phyloP scores from a whole-genome alignment of 2,113 vertebrate genomes.

The Brevimyrus niger region DNA sequence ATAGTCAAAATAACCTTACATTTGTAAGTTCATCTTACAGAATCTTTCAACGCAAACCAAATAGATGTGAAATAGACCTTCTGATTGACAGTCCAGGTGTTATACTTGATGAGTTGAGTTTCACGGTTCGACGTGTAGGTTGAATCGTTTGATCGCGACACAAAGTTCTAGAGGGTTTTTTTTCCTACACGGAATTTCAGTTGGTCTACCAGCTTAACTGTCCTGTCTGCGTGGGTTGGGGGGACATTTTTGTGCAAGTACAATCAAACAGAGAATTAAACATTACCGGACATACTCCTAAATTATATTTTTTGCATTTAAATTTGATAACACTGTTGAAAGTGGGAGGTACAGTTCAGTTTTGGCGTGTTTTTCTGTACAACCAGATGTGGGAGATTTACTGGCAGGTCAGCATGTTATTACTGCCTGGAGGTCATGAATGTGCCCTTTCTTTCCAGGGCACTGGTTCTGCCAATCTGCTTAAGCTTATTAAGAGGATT shows the following conservation, averaged over 20 bases:
- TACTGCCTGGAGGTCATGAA: neutral
- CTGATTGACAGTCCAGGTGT: neutral
- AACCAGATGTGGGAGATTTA: neutral
- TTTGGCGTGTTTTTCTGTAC: neutral
- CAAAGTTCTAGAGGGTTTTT: neutral
- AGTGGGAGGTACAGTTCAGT: neutral
- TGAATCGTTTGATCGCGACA: neutral
- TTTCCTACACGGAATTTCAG: neutral
- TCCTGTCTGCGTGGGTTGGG: neutral
- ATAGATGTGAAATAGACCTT: neutral
- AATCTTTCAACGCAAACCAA: neutral
- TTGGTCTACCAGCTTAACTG: neutral
- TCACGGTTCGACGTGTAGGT: neutral
- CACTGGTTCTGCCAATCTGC: constrained; percentile 13
- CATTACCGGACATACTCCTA: neutral
- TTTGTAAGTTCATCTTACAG: neutral
- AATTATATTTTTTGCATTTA: neutral
- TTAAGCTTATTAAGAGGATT: constrained; percentile 20
- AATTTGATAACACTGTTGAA: neutral
- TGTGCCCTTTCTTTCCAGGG: neutral
- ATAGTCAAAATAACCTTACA: neutral
- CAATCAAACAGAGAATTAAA: neutral
- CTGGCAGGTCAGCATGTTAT: neutral
- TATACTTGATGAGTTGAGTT: neutral
- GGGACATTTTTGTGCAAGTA: neutral